Base-by-base conservation (phyloP, 2,888 invertebrate species). In the Agrochola lota region DNA sequence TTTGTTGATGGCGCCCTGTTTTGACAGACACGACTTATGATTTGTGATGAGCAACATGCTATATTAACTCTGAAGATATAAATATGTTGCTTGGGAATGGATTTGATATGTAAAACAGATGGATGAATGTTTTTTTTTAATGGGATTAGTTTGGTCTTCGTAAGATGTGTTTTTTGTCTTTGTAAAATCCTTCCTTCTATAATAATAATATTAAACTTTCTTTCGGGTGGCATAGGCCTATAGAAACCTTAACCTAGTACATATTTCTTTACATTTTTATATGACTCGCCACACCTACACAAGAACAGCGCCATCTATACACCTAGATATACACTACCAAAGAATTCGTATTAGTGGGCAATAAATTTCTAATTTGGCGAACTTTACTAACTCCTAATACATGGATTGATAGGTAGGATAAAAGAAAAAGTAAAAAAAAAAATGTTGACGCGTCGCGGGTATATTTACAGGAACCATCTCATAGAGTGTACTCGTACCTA, bases 21-120 rank as follows among this genome's bases (percentile, higher is more conserved):
- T 92, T 96, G 96, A 96, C 96, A 95, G 93, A 80, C 87, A 84
- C 88, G 88, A 90, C 91, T 88, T 91, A 93, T 95, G 95, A 95
- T 95, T 95, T 95, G 95, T 95, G 94, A 95, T 93, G 94, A 92
- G 94, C 94, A 94, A 94, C 95, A 93, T 92, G 91, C 93, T 92
- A 93, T 92, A 94, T 94, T 93, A 94, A 93, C 91, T 90, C 85
- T 71, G 74, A 60, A 68, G 80, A 66, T 87, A 80, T 87, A 83
- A 87, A 87, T 88, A 83, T 83, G 74, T 77, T 80, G 72, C 35
- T 60, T 9, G 15, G 43, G 70, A 75, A 77, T 68, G 64, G 77
- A 52, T 77, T 74, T 78, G 30, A 70, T 87, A 74, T 77, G 79
- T 82, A 77, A 70, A 77, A 80, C 67, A 77, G 62, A 72, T 59